Evolutionary conservation across 2,888 invertebrate species (phyloP), one percentile per base, ranked within the genome.

Genomic region (Byasa hedistus): DNA sequence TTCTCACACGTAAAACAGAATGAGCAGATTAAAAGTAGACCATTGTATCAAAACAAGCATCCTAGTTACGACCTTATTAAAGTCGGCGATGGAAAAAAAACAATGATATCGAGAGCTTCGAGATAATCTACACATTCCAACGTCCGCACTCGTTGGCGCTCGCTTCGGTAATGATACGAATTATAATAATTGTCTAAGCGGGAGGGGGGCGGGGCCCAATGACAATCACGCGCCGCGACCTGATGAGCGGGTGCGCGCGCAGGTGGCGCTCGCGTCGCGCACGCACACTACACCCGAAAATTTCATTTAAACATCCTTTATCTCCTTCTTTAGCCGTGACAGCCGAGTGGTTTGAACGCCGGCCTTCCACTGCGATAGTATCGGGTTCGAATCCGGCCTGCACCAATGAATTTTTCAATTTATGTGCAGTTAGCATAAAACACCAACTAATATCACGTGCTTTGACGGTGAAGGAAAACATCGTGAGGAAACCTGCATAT

Each of bases 171-270:
- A 88, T 89, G 79, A 89, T 87, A 89, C 79, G 83, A 87, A 90
- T 90, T 89, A 90, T 80, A 82, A 88, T 89, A 87, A 89, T 89
- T 86, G 86, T 85, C 80, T 83, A 81, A 84, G 83, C 80, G 79
- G 78, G 81, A 75, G 72, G 72, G 73, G 80, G 91, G 91, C 88
- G 90, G 76, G 80, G 82, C 79, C 84, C 84, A 85, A 87, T 89
- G 91, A 91, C 91, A 91, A 90, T 90, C 91, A 91, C 87, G 89
- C 83, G 87, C 83, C 67, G 85, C 78, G 83, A 80, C 80, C 76
- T 89, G 90, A 91, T 89, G 86, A 88, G 77, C 85, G 89, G 90
- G 87, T 89, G 87, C 86, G 87, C 72, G 71, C 75, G 80, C 85
- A 85, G 86, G 86, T 87, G 86, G 72, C 70, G 70, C 57, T 66